Evolutionary conservation across 1,140 invertebrate genomes (phyloP), one percentile per base, ranked within the genome.

Genomic region (roundworm (Caenorhabditis elegans)): DNA sequence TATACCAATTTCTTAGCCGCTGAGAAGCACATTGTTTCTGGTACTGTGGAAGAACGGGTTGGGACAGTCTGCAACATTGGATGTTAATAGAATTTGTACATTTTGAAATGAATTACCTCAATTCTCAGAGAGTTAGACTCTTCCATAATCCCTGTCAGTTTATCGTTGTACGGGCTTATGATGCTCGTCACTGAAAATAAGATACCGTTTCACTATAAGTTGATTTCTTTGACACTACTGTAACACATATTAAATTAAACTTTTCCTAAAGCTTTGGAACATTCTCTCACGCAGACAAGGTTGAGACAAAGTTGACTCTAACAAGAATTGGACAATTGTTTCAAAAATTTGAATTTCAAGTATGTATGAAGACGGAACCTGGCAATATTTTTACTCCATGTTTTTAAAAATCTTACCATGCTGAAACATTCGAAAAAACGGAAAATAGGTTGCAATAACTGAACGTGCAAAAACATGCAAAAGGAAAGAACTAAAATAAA

Each of bases 151-250:
- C 86, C 86, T 10, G 82, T 81, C 13, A 86, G 65, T 51, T 82
- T 53, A n/a, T 87, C 85, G 36, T 86, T 81, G 48, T 83, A 15
- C 22, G 85, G 85, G 81, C 86, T 86, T 22, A 86, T 86, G n/a
- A 86, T 76, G 65, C 86, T 87, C 10, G 82, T 86, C 82, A 86
- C 86, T 86, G 70, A 86, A 86, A 87, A 26, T 19, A 22, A 49
- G 77, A 26, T 22, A 22, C 26, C 84, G 15, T 26, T 46, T 26
- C 65, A 31, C 28, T 8, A 43, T 53, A 17, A 19, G 47, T 19
- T n/a, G n/a, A n/a, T n/a, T n/a, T n/a, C n/a, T n/a, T n/a, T n/a
- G n/a, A 36, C 82, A 65, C 51, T 26, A 77, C 65, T 47, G 84
- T 34, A 36, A 79, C 46, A 78, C 39, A 39, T 77, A 60, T 39